phyloP scores from a whole-genome alignment of 2,888 invertebrate species.

The Chymomyza caudatula region DNA sequence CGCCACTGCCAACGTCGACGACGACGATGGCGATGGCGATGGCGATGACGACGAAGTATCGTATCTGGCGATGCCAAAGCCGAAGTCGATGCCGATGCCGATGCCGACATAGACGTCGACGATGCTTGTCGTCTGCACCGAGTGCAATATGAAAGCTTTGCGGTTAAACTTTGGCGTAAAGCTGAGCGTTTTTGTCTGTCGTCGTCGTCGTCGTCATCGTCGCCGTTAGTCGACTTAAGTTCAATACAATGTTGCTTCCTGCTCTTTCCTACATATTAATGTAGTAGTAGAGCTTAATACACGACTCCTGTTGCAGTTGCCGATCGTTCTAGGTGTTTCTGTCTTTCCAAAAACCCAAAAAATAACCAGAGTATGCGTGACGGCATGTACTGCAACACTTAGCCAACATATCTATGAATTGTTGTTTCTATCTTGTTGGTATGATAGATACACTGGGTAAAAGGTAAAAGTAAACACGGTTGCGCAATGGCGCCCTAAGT shows the following conservation, averaged over 20 bases:
- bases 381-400: no score
- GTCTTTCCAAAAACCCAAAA: no score
- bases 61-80: neutral
- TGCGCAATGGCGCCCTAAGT: conserved; percentile 59
- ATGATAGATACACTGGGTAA: no score
- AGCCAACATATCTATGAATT: no score
- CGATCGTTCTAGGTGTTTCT: no score
- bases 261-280: neutral
- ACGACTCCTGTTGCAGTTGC: no score
- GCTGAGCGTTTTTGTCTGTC: neutral
- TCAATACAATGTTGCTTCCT: neutral
- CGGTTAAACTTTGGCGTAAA: neutral
- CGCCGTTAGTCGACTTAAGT: neutral
- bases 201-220: neutral
- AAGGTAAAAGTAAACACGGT: conserved; percentile 55
- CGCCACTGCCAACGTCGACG: neutral
- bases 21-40: neutral
- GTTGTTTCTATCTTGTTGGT: no score
- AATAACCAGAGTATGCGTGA: no score
- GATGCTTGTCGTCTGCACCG: neutral
- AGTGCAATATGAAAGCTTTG: neutral
- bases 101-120: no score
- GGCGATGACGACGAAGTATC: no score
- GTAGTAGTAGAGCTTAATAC: no score
- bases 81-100: neutral